phyloP scores from a whole-genome alignment of 2,888 invertebrate genomes.

The Conops quadrifasciatus region DNA sequence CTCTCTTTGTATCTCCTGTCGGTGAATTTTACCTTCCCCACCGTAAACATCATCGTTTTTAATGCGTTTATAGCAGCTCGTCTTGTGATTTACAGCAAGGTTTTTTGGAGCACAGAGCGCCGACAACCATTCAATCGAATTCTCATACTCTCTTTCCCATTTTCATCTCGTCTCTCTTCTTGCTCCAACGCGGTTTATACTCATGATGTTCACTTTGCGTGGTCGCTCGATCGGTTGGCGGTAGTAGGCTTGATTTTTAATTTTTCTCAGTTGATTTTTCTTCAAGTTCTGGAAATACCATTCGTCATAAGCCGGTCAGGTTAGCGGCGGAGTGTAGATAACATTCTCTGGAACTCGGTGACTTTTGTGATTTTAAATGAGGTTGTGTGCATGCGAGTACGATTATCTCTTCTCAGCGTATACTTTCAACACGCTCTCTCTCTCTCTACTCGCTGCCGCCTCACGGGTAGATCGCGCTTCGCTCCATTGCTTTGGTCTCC shows the following conservation, averaged over 20 bases:
- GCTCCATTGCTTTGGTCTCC: slow-evolving; percentile 22
- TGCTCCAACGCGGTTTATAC: background rate
- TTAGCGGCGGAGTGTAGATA: too few species aligned
- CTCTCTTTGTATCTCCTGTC: background rate
- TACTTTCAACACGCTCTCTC: background rate
- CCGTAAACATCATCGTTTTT: too few species aligned
- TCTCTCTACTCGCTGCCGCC: background rate
- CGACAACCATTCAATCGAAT: background rate
- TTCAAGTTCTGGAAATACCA: too few species aligned
- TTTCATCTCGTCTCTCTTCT: background rate
- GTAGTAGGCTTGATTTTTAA: too few species aligned
- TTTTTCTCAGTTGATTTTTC: too few species aligned
- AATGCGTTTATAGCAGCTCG: background rate
- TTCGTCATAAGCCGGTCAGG: too few species aligned
- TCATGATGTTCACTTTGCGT: background rate
- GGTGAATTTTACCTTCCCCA: background rate
- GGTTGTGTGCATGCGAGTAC: background rate
- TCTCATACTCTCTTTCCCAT: background rate
- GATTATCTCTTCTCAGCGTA: background rate
- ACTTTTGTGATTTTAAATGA: too few species aligned
- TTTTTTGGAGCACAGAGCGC: background rate
- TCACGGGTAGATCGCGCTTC: background rate
- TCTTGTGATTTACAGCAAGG: background rate
- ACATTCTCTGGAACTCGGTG: too few species aligned
- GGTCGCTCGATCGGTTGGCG: background rate